Evolutionary conservation across 2,888 invertebrate species (phyloP), one percentile per base, ranked within the genome.

Genomic region (Meandrusa payeni): DNA sequence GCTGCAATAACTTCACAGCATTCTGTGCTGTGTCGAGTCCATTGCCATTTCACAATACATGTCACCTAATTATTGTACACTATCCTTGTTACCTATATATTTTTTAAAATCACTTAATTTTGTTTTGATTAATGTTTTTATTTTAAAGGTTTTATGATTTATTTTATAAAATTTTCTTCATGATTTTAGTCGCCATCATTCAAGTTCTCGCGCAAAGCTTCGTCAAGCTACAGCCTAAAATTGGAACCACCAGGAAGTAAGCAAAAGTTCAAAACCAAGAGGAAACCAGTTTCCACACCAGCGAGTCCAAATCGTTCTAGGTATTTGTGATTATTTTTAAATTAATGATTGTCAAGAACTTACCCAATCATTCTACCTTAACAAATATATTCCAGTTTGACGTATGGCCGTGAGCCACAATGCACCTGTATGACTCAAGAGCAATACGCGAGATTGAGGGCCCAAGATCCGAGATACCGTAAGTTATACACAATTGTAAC

Each of bases 161-260:
- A n/a, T n/a, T n/a, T n/a, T n/a, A n/a, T n/a, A n/a, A n/a, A n/a
- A n/a, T n/a, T 26, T 28, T 48, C 50, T 55, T 55, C 55, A 47
- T 55, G 40, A 55, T 61, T 93, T 88, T 94, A 97, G 97, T 97
- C 96, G 89, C 97, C 97, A 79, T 95, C 97, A 88, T 97, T 97
- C 93, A 97, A 97, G 91, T 97, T 97, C 91, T 96, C 97, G 80
- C 93, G 97, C 86, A 98, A 98, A 91, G 97, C 97, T 71, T 96
- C 97, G 62, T 97, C 97, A 67, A 97, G 97, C 79, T 97, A 97
- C 90, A 97, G 97, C 73, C 92, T 98, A 79, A 96, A 96, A 90
- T 90, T 97, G 89, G 97, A 97, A 77, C 95, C 95, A 51, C 94
- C 95, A 54, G 93, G 93, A 71, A 93, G 90, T 78, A 95, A 95